Percentiles rank a stretch among this genome's conserved stretches.
These are phyloP conservation scores for Bilobella aurantiaca DNA, from an alignment of 1,140 invertebrate species.

Conservation along the genomic window DNA sequence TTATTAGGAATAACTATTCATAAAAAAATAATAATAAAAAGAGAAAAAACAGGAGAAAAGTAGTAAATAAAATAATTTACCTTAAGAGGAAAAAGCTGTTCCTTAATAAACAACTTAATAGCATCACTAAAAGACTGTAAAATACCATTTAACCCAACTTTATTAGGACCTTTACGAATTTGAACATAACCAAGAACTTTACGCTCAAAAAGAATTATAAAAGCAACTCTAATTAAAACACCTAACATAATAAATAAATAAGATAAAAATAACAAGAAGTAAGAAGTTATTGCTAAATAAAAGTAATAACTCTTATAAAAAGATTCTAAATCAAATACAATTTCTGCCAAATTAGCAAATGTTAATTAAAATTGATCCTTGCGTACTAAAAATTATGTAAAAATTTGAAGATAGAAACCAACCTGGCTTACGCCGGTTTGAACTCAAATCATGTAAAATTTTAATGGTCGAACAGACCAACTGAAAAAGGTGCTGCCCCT, in stretches of 20 bases:
- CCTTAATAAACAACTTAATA: constrained; percentile 55
- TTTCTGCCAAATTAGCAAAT: constrained; percentile 51
- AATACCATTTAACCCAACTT: constrained; percentile 45
- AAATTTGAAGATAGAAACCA: constrained; percentile 56
- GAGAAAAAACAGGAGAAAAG: constrained; percentile 48
- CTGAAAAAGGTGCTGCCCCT: constrained; percentile 49
- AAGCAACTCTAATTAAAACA: constrained; percentile 51
- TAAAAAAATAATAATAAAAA: constrained; percentile 47
- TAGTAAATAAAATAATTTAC: constrained; percentile 48
- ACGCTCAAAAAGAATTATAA: constrained; percentile 57
- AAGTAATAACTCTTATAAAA: neutral
- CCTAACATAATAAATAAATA: constrained; percentile 45
- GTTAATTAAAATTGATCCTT: constrained; percentile 45
- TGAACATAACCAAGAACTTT: constrained; percentile 57
- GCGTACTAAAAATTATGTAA: constrained; percentile 52
- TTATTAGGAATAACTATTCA: constrained; percentile 45
- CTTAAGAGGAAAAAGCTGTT: constrained; percentile 43
- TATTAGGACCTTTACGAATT: constrained; percentile 52
- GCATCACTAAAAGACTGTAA: constrained; percentile 56
- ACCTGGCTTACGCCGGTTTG: constrained; percentile 61
- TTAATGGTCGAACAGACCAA: constrained; percentile 66
- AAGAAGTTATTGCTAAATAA: neutral
- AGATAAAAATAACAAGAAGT: constrained; percentile 40
- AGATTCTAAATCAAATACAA: constrained; percentile 53
- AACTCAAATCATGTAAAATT: constrained; percentile 69